Conservation (phyloP, 2,888 invertebrate species). For the Pogonocherus hispidulus region DNA sequence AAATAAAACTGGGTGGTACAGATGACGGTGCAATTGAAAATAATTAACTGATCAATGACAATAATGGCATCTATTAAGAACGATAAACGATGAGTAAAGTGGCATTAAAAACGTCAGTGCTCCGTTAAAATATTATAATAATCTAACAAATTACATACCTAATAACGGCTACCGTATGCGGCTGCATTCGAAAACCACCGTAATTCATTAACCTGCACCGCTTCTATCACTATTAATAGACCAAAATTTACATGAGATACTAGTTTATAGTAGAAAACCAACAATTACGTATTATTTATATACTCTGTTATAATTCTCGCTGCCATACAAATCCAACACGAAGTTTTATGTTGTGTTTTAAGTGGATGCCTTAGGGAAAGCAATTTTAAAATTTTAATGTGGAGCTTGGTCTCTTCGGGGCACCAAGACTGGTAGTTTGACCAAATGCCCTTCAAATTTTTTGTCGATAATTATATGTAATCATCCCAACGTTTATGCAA, state of each 20-base stretch:
- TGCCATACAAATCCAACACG: slow-evolving; percentile 33
- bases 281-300: slow-evolving; percentile 28
- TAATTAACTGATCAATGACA: slow-evolving; percentile 23
- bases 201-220: slow-evolving; percentile 31
- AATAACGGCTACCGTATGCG: slow-evolving; percentile 26
- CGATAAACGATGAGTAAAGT: slow-evolving; percentile 12
- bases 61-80: slow-evolving; percentile 18
- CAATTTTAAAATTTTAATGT: slow-evolving; percentile 36
- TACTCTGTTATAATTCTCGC: slow-evolving; percentile 20
- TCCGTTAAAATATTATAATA: slow-evolving; percentile 19
- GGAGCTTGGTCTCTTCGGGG: slow-evolving; percentile 31
- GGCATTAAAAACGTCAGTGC: slow-evolving; percentile 21
- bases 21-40: slow-evolving; percentile 16
- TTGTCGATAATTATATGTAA: slow-evolving; percentile 34
- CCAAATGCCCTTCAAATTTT: slow-evolving; percentile 30
- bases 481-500: slow-evolving; percentile 43
- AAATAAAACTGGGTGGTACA: slow-evolving; percentile 11
- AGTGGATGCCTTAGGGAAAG: slow-evolving; percentile 30
- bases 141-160: slow-evolving; percentile 16
- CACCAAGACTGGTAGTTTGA: slow-evolving; percentile 42
- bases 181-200: slow-evolving; percentile 19
- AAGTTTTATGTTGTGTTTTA: slow-evolving; percentile 31
- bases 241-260: slow-evolving; percentile 31
- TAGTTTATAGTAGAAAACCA: slow-evolving; percentile 9
- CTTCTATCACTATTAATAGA: slow-evolving; percentile 29